Evolutionary conservation across 2,113 vertebrate species (phyloP).

Genomic region (Menidia beryllina): DNA sequence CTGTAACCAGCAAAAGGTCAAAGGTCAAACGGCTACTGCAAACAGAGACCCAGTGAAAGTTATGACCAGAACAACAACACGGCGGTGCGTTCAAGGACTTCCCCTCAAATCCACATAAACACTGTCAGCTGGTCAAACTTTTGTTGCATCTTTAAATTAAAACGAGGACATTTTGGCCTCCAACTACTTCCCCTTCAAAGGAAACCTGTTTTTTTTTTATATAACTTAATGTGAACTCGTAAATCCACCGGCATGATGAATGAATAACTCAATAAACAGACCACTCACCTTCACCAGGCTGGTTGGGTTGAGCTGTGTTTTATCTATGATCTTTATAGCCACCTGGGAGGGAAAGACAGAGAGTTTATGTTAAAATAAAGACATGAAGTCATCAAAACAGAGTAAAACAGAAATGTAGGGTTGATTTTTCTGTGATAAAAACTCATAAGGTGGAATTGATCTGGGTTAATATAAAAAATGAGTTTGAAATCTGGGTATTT

Average conservation of each 20-base stretch:
- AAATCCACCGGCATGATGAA: too few relatives aligned
- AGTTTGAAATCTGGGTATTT: too few relatives aligned
- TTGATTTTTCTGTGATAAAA: too few relatives aligned
- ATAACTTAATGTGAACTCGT: too few relatives aligned
- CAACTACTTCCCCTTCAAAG: background rate
- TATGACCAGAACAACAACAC: background rate
- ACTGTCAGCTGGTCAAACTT: fast-evolving
- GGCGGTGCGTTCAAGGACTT: background rate
- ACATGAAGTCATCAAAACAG: too few relatives aligned
- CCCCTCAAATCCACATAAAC: background rate
- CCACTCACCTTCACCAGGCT: constrained; percentile 77
- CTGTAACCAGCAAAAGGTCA: constrained; percentile 16
- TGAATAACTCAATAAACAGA: background rate
- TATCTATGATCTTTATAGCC: constrained; percentile 80
- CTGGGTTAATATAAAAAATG: too few relatives aligned
- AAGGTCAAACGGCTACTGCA: constrained; percentile 15
- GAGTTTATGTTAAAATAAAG: background rate
- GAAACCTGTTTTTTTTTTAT: too few relatives aligned
- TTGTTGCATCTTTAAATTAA: background rate
- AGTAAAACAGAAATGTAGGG: too few relatives aligned
- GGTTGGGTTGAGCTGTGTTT: constrained; percentile 78
- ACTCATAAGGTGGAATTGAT: too few relatives aligned
- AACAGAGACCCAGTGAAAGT: background rate
- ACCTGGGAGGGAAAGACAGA: constrained; percentile 53
- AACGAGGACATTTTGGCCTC: background rate